Conservation (phyloP, 2,888 invertebrate genomes). For the Drosophila subsilvestris region DNA sequence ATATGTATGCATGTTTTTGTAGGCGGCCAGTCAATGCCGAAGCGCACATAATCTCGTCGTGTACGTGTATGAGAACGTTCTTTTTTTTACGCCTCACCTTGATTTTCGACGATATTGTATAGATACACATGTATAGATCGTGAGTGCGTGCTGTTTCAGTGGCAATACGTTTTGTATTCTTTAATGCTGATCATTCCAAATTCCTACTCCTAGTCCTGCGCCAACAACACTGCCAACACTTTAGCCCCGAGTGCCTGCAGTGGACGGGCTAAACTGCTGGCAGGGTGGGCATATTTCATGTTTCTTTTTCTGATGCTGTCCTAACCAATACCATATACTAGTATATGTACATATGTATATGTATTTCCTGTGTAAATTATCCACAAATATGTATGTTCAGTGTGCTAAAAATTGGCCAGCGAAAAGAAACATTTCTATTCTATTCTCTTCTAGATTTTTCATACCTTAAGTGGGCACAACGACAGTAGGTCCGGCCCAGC, state of each 20-base stretch:
- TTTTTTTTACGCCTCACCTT: constrained; percentile 73
- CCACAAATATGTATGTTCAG: constrained; percentile 19
- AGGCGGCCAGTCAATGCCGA: constrained; percentile 67
- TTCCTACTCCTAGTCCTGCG: constrained; percentile 2
- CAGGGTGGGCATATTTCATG: too few relatives aligned
- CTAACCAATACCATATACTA: neutral
- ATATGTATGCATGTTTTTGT: constrained; percentile 25
- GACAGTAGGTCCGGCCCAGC: constrained; percentile 56
- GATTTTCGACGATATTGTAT: constrained; percentile 65
- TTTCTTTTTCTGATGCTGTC: neutral
- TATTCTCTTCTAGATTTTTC: constrained; percentile 74
- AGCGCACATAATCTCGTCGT: constrained; percentile 19
- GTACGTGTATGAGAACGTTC: constrained; percentile 46
- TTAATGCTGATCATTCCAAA: constrained; percentile 24
- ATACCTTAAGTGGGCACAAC: constrained; percentile 57
- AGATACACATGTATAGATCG: constrained; percentile 16
- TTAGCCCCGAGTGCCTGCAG: neutral
- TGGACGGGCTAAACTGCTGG: neutral
- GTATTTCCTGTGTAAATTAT: constrained; percentile 54
- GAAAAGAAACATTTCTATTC: constrained; percentile 51
- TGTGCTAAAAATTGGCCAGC: constrained; percentile 19
- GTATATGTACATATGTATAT: neutral
- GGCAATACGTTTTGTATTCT: constrained; percentile 17
- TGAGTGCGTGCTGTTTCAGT: constrained; percentile 35
- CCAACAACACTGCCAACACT: neutral